A percentile compares a stretch with the other conserved stretches of the same genome.
Evolutionary conservation across 2,888 invertebrate genomes (phyloP).

Genomic region (Odontocolon sp.): DNA sequence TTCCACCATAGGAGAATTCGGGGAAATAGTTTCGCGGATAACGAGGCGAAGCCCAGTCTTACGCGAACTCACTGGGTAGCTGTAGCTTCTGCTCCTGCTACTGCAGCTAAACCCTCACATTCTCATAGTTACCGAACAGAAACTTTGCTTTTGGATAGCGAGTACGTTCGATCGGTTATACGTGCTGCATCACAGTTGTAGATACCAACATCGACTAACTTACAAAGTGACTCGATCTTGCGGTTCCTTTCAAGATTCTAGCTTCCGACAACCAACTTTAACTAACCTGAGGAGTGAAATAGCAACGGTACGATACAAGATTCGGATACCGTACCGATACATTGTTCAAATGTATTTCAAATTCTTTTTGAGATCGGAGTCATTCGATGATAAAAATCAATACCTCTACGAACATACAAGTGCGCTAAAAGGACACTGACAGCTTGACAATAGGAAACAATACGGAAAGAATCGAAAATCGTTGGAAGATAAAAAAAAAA

Average conservation of each 20-base stretch:
- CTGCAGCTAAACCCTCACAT: conserved; percentile 21
- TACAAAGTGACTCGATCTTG: neutral
- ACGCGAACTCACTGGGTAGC: conserved; percentile 5
- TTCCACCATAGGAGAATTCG: conserved; percentile 48
- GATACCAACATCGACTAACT: neutral
- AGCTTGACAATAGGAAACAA: conserved; percentile 34
- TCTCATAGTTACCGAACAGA: conserved; percentile 25
- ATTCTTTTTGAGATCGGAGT: conserved; percentile 41
- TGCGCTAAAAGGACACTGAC: conserved; percentile 25
- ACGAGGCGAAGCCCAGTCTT: conserved; percentile 54
- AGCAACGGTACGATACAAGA: no score
- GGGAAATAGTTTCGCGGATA: conserved; percentile 62
- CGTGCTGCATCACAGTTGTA: conserved; percentile 26
- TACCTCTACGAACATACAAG: neutral
- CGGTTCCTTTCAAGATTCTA: neutral
- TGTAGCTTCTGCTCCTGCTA: neutral
- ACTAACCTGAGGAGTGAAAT: neutral
- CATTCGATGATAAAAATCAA: neutral
- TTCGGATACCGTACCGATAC: no score
- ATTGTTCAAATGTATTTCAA: neutral
- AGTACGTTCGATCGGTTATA: conserved; percentile 36
- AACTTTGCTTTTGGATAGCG: conserved; percentile 23
- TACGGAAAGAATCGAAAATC: conserved; percentile 14
- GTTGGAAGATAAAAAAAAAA: conserved; percentile 2
- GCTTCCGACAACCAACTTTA: neutral